Conservation (phyloP, 2,888 invertebrate genomes). For the Salticus scenicus region DNA sequence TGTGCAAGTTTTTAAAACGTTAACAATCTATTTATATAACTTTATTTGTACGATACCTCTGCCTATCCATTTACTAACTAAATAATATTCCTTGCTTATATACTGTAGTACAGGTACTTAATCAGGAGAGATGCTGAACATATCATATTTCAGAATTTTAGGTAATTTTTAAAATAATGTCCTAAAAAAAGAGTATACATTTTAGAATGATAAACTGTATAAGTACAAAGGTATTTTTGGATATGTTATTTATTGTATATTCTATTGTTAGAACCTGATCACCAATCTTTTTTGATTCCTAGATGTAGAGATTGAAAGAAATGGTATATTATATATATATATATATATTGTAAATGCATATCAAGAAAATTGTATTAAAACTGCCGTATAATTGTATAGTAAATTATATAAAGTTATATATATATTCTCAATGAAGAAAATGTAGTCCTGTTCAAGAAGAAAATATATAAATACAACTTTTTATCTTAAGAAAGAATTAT, state of each 20-base stretch:
- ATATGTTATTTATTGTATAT: slow-evolving; percentile 59
- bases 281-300: slow-evolving; percentile 34
- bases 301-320: slow-evolving; percentile 30
- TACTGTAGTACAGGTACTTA: slow-evolving; percentile 24
- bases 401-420: slow-evolving; percentile 20
- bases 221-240: slow-evolving; percentile 68
- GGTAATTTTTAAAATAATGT: slow-evolving; percentile 38
- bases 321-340: slow-evolving; percentile 27
- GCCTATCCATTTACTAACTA: too few species aligned
- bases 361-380: slow-evolving; percentile 30
- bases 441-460: slow-evolving; percentile 16
- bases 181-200: slow-evolving; percentile 42
- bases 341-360: slow-evolving; percentile 22
- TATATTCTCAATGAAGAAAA: slow-evolving; percentile 35
- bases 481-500: slow-evolving; percentile 28
- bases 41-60: too few species aligned
- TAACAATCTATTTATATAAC: too few species aligned
- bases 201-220: slow-evolving; percentile 46
- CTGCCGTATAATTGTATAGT: slow-evolving; percentile 32
- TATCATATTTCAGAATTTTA: slow-evolving; percentile 59
- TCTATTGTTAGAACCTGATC: slow-evolving; percentile 52
- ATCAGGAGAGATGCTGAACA: slow-evolving; percentile 57
- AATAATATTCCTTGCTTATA: neutral
- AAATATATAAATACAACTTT: slow-evolving; percentile 36
- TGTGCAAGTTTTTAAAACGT: too few species aligned